These are phyloP conservation scores for Eunapius fragilis DNA, from an alignment of 37 sponge, comb jelly and placozoan species.

Conservation along the genomic window DNA sequence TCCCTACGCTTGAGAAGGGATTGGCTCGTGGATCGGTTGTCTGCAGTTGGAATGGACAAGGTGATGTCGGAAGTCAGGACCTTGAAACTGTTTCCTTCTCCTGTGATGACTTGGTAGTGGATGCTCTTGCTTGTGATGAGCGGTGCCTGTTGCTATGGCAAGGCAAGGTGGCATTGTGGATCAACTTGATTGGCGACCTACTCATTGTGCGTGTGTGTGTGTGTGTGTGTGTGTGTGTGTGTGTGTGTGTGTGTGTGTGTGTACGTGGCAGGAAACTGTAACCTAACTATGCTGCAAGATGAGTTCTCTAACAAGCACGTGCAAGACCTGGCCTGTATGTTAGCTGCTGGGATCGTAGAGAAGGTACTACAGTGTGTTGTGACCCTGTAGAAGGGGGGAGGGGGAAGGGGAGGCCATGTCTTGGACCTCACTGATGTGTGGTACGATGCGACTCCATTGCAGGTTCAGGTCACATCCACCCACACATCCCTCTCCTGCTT, in stretches of 20 bases:
- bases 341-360: neutral
- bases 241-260: neutral
- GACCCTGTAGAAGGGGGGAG: too few species aligned
- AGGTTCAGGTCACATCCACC: constrained; percentile 17
- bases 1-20: neutral
- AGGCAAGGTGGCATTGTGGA: neutral
- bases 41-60: neutral
- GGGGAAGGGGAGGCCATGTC: too few species aligned
- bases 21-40: neutral
- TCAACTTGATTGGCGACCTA: neutral
- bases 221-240: neutral
- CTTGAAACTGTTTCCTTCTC: neutral
- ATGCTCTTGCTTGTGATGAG: neutral
- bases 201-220: neutral
- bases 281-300: neutral
- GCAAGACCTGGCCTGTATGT: neutral
- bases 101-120: neutral
- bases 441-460: too few species aligned
- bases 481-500: constrained; percentile 13
- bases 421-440: too few species aligned
- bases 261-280: neutral
- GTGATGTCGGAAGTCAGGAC: neutral
- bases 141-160: neutral
- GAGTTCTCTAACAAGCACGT: neutral
- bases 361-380: too few species aligned